Conservation (phyloP, 2,888 invertebrate species). For the Drosophila colorata region DNA sequence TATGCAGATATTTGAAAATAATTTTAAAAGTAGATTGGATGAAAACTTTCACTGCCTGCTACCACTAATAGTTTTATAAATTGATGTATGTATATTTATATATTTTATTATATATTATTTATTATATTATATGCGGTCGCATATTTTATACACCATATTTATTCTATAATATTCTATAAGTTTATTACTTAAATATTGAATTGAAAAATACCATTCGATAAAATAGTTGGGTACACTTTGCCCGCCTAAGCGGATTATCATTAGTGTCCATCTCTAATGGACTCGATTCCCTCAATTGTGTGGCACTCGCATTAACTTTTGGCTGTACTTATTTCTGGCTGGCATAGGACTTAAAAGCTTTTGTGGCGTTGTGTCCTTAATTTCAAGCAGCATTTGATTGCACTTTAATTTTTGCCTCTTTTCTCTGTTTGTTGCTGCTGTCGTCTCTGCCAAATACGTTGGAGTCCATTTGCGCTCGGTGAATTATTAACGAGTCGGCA, state of each 20-base stretch:
- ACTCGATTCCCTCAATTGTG: constrained; percentile 9
- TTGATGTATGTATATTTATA: no score
- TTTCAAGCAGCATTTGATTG: constrained; percentile 67
- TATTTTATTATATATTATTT: no score
- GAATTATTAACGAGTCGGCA: constrained; percentile 68
- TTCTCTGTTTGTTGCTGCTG: neutral
- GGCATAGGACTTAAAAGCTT: constrained; percentile 66
- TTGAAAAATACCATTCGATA: neutral
- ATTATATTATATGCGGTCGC: no score
- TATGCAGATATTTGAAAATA: no score
- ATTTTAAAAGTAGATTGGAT: no score
- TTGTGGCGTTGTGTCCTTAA: constrained; percentile 59
- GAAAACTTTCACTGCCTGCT: no score
- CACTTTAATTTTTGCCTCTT: constrained; percentile 51
- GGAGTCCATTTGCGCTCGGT: constrained; percentile 30
- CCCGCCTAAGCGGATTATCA: constrained; percentile 7
- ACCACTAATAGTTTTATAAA: no score
- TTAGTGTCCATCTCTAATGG: constrained; percentile 45
- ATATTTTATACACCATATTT: no score
- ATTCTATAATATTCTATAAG: neutral
- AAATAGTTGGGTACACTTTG: neutral
- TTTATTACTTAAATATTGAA: neutral
- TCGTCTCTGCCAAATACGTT: constrained; percentile 16
- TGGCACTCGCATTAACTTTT: constrained; percentile 53
- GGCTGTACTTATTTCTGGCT: constrained; percentile 32